A percentile compares a stretch with the other conserved stretches of the same genome.
These are phyloP conservation scores for Pangasianodon gigas DNA, from an alignment of 2,113 vertebrate species.

Conservation along the genomic window DNA sequence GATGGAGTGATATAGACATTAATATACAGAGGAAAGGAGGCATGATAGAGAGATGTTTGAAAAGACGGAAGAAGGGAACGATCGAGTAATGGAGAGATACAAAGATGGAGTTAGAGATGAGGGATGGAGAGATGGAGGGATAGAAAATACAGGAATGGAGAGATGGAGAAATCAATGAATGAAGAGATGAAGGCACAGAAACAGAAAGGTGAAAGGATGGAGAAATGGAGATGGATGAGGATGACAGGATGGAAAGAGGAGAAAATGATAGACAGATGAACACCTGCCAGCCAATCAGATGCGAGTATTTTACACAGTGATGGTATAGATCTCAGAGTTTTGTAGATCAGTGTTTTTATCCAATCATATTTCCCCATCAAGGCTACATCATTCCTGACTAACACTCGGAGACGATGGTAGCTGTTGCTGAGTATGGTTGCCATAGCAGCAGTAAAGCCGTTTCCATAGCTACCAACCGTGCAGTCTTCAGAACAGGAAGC, in stretches of 20 bases:
- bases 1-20: not conserved
- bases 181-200: not conserved
- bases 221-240: not conserved
- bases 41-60: not conserved
- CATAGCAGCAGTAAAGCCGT: not conserved
- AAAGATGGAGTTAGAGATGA: not conserved
- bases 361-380: not conserved
- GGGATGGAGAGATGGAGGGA: not conserved
- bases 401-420: not conserved
- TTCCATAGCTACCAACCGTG: conserved; percentile 72
- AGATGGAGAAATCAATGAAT: not conserved
- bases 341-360: not conserved
- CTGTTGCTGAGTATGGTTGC: not conserved
- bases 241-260: not conserved
- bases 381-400: not conserved
- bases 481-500: conserved; percentile 93
- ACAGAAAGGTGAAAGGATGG: not conserved
- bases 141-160: not conserved
- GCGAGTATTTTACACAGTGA: not conserved
- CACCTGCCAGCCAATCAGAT: not conserved
- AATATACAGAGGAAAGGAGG: not conserved
- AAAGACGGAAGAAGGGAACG: not conserved
- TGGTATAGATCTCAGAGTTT: not conserved
- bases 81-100: not conserved
- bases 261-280: conserved; percentile 3